Evolutionary conservation across 2,888 invertebrate genomes (phyloP).

Genomic region (Cheilosia scutellata): DNA sequence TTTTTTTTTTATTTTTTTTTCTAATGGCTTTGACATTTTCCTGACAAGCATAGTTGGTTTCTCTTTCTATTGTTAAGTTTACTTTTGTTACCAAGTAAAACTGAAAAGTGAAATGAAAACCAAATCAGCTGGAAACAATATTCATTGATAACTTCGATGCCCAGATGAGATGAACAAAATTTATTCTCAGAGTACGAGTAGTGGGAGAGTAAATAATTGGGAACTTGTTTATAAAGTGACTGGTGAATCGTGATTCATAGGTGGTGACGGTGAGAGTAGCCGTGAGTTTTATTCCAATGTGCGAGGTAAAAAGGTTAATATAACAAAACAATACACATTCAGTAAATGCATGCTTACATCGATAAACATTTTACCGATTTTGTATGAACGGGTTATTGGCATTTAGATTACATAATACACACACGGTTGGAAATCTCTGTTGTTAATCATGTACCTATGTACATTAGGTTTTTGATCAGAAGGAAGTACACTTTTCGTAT

Average conservation of each 20-base stretch:
- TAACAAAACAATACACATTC: constrained; percentile 12
- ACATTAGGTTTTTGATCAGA: not conserved
- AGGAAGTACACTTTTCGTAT: not conserved
- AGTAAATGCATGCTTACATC: not conserved
- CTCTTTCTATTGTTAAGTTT: not conserved
- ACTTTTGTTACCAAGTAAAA: not conserved
- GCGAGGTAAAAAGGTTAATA: constrained; percentile 40
- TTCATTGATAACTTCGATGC: constrained; percentile 43
- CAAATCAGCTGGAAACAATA: not conserved
- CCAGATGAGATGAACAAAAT: constrained; percentile 7
- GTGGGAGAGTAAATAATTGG: constrained; percentile 19
- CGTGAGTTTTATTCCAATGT: not conserved
- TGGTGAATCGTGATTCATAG: constrained; percentile 22
- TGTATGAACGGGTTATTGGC: constrained; percentile 14
- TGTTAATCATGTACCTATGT: not conserved
- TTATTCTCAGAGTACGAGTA: constrained; percentile 7
- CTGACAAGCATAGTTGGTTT: too few species aligned
- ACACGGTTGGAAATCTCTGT: not conserved
- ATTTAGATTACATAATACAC: not conserved
- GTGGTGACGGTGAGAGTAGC: constrained; percentile 2
- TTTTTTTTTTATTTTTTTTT: too few species aligned
- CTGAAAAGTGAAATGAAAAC: constrained; percentile 3
- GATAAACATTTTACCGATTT: not conserved
- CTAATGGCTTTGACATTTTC: too few species aligned
- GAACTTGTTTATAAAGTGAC: constrained; percentile 32